These are phyloP conservation scores for Heliconius hermathena DNA, from an alignment of 1,140 invertebrate genomes.

Conservation along the genomic window DNA sequence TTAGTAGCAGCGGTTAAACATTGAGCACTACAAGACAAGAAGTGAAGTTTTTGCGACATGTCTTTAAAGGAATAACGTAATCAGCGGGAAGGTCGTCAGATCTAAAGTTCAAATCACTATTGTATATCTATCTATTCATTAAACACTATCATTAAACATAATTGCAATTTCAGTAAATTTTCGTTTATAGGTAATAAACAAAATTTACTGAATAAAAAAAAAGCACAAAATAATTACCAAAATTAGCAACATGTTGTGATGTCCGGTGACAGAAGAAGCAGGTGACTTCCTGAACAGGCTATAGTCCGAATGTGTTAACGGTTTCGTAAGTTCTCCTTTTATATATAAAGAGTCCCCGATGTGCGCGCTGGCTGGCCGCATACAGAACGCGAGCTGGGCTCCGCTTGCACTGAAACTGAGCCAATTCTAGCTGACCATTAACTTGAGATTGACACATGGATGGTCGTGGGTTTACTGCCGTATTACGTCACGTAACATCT, in stretches of 20 bases:
- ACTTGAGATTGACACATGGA: conserved; percentile 64
- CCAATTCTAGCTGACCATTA: conserved; percentile 66
- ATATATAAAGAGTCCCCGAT: conserved; percentile 63
- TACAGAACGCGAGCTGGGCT: conserved; percentile 51
- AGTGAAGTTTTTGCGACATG: conserved; percentile 53
- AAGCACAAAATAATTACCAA: conserved; percentile 61
- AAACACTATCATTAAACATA: conserved; percentile 35
- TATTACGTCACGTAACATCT: conserved; percentile 46
- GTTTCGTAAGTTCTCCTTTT: conserved; percentile 75
- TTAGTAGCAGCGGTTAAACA: conserved; percentile 47
- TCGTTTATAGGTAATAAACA: conserved; percentile 11
- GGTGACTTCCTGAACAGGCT: conserved; percentile 71
- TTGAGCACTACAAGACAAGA: conserved; percentile 51
- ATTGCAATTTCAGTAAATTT: conserved; percentile 22
- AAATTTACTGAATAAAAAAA: conserved; percentile 7
- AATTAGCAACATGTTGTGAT: conserved; percentile 58
- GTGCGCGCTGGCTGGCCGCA: conserved; percentile 51
- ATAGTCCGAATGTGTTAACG: conserved; percentile 73
- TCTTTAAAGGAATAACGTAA: conserved; percentile 48
- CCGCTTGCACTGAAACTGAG: conserved; percentile 63
- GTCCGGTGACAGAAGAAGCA: conserved; percentile 54
- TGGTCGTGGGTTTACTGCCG: conserved; percentile 47
- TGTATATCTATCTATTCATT: no score
- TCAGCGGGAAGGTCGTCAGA: conserved; percentile 44
- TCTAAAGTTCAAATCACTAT: conserved; percentile 47